Evolutionary conservation across 2,888 invertebrate genomes (phyloP).

Genomic region (Brachynemurus nebulosus): DNA sequence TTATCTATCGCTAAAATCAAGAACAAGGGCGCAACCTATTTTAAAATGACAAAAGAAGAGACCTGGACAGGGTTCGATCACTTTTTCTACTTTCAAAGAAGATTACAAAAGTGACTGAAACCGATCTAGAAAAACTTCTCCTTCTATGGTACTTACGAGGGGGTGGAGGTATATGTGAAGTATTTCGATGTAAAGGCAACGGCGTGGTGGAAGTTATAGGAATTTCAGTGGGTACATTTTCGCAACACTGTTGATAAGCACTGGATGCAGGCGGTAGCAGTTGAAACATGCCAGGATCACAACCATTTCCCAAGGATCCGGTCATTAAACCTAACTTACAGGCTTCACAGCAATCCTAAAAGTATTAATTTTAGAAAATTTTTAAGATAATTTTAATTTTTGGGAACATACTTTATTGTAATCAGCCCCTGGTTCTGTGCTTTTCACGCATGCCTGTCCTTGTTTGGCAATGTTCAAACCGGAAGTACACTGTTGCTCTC

Average conservation of each 20-base stretch:
- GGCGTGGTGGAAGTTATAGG: conserved; percentile 17
- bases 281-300: conserved; percentile 38
- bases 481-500: neutral
- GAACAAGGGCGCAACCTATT: too few relatives aligned
- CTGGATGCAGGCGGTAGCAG: conserved; percentile 44
- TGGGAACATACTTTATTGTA: conserved; percentile 1
- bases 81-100: too few relatives aligned
- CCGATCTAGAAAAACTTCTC: neutral
- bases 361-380: conserved; percentile 11
- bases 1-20: conserved; percentile 32
- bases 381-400: neutral
- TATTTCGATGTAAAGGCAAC: conserved; percentile 15
- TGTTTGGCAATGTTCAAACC: conserved; percentile 3
- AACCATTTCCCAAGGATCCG: conserved; percentile 39
- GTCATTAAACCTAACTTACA: conserved; percentile 48
- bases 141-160: conserved; percentile 10
- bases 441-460: neutral
- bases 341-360: conserved; percentile 45
- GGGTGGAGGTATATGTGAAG: conserved; percentile 7
- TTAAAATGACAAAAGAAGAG: too few relatives aligned
- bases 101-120: too few relatives aligned
- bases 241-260: conserved; percentile 47
- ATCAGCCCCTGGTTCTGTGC: neutral
- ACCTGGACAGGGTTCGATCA: too few relatives aligned
- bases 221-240: conserved; percentile 4